These are phyloP conservation scores for Butorides virescens DNA, from an alignment of 2,113 vertebrate genomes.

Conservation along the genomic window DNA sequence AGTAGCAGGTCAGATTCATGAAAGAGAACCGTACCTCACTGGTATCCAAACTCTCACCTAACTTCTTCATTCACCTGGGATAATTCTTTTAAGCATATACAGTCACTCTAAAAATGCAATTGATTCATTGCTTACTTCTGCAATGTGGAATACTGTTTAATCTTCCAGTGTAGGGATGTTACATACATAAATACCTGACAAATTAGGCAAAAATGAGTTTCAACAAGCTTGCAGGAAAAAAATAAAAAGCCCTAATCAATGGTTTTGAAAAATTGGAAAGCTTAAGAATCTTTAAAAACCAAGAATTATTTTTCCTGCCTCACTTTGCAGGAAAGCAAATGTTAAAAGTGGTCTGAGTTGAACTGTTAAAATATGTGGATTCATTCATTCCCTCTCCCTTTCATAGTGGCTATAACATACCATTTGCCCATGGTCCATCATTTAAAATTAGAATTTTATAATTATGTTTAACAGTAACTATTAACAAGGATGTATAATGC, in stretches of 20 bases:
- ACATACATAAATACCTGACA: background rate
- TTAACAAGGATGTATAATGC: background rate
- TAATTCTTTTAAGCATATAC: background rate
- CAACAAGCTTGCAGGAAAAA: background rate
- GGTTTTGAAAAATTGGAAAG: background rate
- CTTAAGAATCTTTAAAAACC: background rate
- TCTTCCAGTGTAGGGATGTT: background rate
- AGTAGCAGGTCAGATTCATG: background rate
- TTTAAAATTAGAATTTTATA: background rate
- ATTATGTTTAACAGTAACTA: background rate
- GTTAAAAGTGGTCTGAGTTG: background rate
- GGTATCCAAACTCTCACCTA: background rate
- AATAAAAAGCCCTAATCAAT: background rate
- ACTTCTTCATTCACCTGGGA: background rate
- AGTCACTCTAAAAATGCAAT: background rate
- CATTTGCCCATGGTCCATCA: background rate
- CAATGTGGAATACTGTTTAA: background rate
- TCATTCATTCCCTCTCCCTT: background rate
- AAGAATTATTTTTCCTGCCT: background rate
- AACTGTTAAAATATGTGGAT: background rate
- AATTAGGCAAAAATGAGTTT: slow-evolving; percentile 5
- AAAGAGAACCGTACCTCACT: background rate
- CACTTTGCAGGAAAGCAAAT: background rate
- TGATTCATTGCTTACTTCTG: background rate
- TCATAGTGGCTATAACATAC: background rate